phyloP scores from a whole-genome alignment of 2,888 invertebrate genomes.

The Drosophila pseudotakahashii region DNA sequence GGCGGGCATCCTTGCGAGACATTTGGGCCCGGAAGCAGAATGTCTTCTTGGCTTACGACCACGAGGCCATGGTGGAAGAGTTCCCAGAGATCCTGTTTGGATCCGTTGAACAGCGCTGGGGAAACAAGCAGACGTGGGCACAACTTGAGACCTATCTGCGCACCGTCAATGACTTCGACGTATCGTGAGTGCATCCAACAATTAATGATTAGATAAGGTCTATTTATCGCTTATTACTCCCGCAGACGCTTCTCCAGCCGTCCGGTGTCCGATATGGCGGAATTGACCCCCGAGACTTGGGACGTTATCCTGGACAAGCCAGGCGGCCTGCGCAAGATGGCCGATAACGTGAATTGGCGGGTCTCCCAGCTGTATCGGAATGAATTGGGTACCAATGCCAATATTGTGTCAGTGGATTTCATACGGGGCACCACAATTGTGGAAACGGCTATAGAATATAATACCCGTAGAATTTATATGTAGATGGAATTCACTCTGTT shows the following conservation, averaged over 20 bases:
- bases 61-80: conserved; percentile 81
- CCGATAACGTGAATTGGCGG: conserved; percentile 87
- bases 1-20: conserved; percentile 84
- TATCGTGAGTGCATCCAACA: conserved; percentile 73
- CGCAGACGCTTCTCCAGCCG: conserved; percentile 79
- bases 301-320: conserved; percentile 86
- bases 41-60: conserved; percentile 86
- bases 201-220: not conserved
- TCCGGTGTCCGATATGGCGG: conserved; percentile 88
- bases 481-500: not conserved
- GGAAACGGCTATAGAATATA: conserved; percentile 82
- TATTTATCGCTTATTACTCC: conserved; percentile 83
- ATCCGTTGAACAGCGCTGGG: conserved; percentile 88
- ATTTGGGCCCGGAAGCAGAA: conserved; percentile 85
- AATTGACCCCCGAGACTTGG: conserved; percentile 87
- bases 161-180: conserved; percentile 74
- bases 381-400: conserved; percentile 85
- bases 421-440: conserved; percentile 87
- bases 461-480: conserved; percentile 18
- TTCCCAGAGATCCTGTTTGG: conserved; percentile 85
- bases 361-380: conserved; percentile 86
- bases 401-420: conserved; percentile 88
- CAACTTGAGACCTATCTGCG: conserved; percentile 86
- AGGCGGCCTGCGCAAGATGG: conserved; percentile 87
- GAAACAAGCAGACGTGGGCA: conserved; percentile 86